Percentiles rank a stretch among this genome's conserved stretches.
These are phyloP conservation scores for Callimorpha dominula DNA, from an alignment of 2,888 invertebrate genomes.

Conservation along the genomic window DNA sequence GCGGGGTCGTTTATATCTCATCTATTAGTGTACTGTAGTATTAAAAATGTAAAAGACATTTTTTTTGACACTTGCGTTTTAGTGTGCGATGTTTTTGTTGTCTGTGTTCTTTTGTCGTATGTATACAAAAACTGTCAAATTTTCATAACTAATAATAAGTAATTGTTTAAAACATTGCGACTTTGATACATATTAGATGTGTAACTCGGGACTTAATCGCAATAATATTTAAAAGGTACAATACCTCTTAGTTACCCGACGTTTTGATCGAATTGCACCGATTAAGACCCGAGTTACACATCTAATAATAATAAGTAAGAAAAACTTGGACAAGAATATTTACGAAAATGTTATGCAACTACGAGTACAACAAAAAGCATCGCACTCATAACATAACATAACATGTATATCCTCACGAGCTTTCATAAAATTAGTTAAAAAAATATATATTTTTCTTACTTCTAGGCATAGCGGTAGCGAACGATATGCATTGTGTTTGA, in stretches of 20 bases:
- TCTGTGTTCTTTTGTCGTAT: neutral
- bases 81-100: slow-evolving; percentile 31
- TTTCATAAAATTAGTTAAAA: slow-evolving; percentile 78
- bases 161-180: too few species aligned
- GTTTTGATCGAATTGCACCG: too few species aligned
- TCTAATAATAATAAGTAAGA: too few species aligned
- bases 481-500: slow-evolving; percentile 60
- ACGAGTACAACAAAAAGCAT: slow-evolving; percentile 24
- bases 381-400: slow-evolving; percentile 27
- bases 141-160: neutral
- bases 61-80: slow-evolving; percentile 68
- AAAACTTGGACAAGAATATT: neutral
- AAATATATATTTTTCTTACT: slow-evolving; percentile 83
- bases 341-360: neutral
- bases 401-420: slow-evolving; percentile 76
- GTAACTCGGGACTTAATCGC: too few species aligned
- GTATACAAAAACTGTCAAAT: neutral
- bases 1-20: slow-evolving; percentile 65
- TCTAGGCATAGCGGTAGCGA: slow-evolving; percentile 74
- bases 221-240: too few species aligned
- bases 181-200: too few species aligned
- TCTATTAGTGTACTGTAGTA: slow-evolving; percentile 61
- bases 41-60: slow-evolving; percentile 82
- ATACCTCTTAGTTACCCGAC: too few species aligned
- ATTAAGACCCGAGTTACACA: too few species aligned